These are phyloP conservation scores for Patella ulyssiponensis DNA, from an alignment of 2,888 invertebrate genomes.

Conservation along the genomic window DNA sequence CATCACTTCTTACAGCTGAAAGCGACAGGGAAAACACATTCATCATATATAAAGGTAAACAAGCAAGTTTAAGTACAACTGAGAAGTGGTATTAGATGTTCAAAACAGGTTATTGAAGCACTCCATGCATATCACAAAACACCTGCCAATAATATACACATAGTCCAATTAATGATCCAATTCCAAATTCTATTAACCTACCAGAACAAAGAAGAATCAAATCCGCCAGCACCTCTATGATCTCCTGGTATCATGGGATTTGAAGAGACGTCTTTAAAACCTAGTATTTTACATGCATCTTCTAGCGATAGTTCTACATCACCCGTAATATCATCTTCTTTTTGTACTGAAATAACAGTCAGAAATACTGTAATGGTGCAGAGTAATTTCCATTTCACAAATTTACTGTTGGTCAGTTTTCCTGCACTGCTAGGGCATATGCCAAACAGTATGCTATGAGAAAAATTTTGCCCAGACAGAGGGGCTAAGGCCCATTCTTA, in stretches of 20 bases:
- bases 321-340: slow-evolving; percentile 23
- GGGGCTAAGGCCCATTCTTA: no score
- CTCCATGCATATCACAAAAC: no score
- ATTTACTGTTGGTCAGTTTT: no score
- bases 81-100: background rate
- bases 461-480: no score
- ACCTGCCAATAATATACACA: background rate
- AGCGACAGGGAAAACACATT: no score
- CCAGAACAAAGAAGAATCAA: slow-evolving; percentile 81
- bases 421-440: no score
- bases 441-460: no score
- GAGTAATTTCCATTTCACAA: no score
- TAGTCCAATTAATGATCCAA: background rate
- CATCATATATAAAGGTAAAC: no score
- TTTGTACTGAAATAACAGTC: background rate
- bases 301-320: slow-evolving; percentile 35
- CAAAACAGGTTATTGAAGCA: no score
- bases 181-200: slow-evolving; percentile 52
- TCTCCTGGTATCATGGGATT: slow-evolving; percentile 82
- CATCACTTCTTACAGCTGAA: no score
- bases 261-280: slow-evolving; percentile 73
- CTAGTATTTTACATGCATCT: slow-evolving; percentile 62
- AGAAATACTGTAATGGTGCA: no score
- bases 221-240: slow-evolving; percentile 80
- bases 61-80: background rate